Evolutionary conservation across 2,797 vertebrate species (phyloP).

Genomic region (Okamejei kenojei): DNA sequence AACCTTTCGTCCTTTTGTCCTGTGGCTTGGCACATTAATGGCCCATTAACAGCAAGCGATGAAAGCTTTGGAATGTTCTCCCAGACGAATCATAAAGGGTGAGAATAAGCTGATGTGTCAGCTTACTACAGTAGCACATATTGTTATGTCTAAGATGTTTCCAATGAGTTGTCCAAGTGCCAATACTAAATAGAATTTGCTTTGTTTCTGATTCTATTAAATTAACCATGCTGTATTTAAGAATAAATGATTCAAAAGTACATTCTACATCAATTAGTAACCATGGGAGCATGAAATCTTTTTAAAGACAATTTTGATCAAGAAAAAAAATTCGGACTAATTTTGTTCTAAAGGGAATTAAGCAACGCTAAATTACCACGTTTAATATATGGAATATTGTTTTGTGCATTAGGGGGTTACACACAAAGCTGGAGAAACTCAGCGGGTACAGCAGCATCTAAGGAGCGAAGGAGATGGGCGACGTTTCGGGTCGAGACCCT

Average conservation of each 20-base stretch:
- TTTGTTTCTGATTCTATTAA: slow-evolving; percentile 25
- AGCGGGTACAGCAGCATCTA: too few species aligned
- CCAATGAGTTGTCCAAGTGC: slow-evolving; percentile 21
- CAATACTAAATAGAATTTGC: slow-evolving; percentile 16
- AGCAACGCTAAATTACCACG: background rate
- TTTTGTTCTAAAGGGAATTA: background rate
- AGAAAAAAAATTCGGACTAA: background rate
- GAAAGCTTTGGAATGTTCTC: slow-evolving; percentile 25
- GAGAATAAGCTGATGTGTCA: slow-evolving; percentile 34
- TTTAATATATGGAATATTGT: background rate
- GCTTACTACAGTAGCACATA: slow-evolving; percentile 16
- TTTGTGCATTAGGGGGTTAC: too few species aligned
- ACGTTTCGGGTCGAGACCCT: too few species aligned
- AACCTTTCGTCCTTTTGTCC: slow-evolving; percentile 30
- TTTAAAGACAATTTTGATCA: slow-evolving; percentile 29
- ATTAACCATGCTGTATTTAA: slow-evolving; percentile 14
- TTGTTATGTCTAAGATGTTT: slow-evolving; percentile 25
- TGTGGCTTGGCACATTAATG: background rate
- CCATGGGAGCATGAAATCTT: background rate
- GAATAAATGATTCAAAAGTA: slow-evolving; percentile 13
- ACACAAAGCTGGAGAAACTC: too few species aligned
- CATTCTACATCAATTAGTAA: slow-evolving; percentile 7
- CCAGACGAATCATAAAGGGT: slow-evolving; percentile 8
- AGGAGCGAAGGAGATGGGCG: too few species aligned
- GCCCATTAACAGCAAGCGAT: slow-evolving; percentile 15